A percentile compares a stretch with the other conserved stretches of the same genome.
Evolutionary conservation across 2,888 invertebrate species (phyloP).

Genomic region (Erebia ligea): DNA sequence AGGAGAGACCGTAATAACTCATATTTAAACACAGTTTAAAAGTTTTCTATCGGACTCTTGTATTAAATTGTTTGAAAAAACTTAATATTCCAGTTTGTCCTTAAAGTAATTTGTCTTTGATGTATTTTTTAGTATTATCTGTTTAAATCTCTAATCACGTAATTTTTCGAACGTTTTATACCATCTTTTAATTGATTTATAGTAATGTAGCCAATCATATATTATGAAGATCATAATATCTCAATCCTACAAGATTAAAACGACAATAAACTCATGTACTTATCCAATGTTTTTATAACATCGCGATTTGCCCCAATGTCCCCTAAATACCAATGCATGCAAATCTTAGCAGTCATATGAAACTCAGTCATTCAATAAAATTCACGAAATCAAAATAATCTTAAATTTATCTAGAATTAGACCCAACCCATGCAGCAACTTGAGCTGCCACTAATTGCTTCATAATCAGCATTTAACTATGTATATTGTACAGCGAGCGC

Average conservation of each 20-base stretch:
- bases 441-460: not conserved
- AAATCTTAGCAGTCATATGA: not conserved
- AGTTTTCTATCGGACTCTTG: not conserved
- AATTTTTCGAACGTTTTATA: no score
- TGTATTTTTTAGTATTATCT: no score
- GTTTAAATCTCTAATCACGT: no score
- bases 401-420: not conserved
- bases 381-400: not conserved
- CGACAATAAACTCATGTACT: no score
- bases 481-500: no score
- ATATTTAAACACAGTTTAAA: not conserved
- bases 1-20: not conserved
- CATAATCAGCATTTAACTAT: no score
- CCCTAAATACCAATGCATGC: not conserved
- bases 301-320: not conserved
- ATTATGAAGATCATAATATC: no score
- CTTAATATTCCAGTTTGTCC: not conserved
- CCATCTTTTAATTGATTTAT: no score
- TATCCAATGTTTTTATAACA: not conserved
- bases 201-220: no score
- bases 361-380: not conserved
- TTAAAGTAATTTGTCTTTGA: not conserved
- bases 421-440: not conserved
- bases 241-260: no score
- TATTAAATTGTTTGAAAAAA: not conserved